Evolutionary conservation across 92 coral and sea anemone species (phyloP), one percentile per base, ranked within the genome.

Genomic region (Heteractis magnifica): DNA sequence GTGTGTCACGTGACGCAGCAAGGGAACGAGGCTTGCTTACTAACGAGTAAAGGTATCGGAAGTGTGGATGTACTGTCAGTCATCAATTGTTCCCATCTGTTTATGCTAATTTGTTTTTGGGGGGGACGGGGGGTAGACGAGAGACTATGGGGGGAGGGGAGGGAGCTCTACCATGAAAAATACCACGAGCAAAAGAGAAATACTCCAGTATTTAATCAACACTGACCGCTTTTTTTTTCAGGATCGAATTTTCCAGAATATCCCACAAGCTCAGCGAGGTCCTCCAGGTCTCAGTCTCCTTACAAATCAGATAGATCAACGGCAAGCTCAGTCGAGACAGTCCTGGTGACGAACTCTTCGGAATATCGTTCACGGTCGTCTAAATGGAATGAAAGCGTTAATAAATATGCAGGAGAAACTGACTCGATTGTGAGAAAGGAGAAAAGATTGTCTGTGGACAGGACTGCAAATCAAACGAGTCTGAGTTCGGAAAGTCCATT

Each of bases 211-310:
- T 16, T 12, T 11, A 8, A 12, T 16, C 20, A 12, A 60, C 16
- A 6, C 6, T 62, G 70, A 13, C 20, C 6, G 1, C 6, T 52
- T 13, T 56, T 14, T 78, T 14, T 58, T 3, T 23, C 12, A 2
- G 55, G 18, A 19, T 59, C 65, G 52, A 21, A 78, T 82, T 55
- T 51, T 72, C 49, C 49, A 68, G 73, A 68, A 68, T 68, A 68
- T 68, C 18, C 73, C 73, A 26, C 72, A 16, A 62, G 51, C 75
- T 90, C 93, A 4, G 51, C 88, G 51, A 82, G 85, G 52, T 88
- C 91, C n/a, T 84, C 92, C 64, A 87, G 94, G 4, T 88, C 94
- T 80, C 92, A 91, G 79, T 91, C 94, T 55, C 94, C 91, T 49
- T 71, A 74, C 75, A 81, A 89, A 76, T 84, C 93, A 59, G 87